Conservation (phyloP, 2,797 vertebrate species). For the Cynopterus sphinx region DNA sequence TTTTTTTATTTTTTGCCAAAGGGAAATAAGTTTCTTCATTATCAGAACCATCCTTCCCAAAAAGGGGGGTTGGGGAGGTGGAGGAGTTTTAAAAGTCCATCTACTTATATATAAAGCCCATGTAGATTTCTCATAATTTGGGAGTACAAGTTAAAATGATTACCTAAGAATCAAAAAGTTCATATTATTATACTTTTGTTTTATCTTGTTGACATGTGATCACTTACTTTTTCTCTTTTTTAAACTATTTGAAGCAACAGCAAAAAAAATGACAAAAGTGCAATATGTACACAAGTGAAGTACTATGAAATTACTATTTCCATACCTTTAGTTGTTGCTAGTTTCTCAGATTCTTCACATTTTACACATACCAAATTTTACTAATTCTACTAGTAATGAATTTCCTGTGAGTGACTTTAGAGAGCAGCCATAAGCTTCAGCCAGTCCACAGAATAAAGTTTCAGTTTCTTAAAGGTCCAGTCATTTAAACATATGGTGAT, state of each 20-base stretch:
- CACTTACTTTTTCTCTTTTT: not conserved
- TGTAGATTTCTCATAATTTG: not conserved
- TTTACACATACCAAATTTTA: not conserved
- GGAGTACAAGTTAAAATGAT: not conserved
- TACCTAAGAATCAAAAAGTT: not conserved
- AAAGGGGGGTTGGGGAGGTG: not conserved
- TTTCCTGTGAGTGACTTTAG: not conserved
- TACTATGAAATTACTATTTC: not conserved
- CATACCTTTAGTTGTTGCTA: not conserved
- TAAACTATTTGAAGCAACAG: not conserved
- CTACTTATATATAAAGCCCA: not conserved
- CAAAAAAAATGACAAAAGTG: not conserved
- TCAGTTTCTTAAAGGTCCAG: not conserved
- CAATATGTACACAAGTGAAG: not conserved
- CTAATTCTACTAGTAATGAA: not conserved
- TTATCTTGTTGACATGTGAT: not conserved
- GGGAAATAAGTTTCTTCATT: not conserved
- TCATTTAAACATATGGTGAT: not conserved
- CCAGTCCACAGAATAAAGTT: not conserved
- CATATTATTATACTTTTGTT: not conserved
- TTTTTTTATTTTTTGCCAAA: not conserved
- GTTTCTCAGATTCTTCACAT: not conserved
- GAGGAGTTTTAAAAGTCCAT: not conserved
- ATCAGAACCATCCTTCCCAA: not conserved
- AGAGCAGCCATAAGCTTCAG: not conserved